Evolutionary conservation across 2,888 invertebrate species (phyloP), one percentile per base, ranked within the genome.

Genomic region (Papilio gigon): DNA sequence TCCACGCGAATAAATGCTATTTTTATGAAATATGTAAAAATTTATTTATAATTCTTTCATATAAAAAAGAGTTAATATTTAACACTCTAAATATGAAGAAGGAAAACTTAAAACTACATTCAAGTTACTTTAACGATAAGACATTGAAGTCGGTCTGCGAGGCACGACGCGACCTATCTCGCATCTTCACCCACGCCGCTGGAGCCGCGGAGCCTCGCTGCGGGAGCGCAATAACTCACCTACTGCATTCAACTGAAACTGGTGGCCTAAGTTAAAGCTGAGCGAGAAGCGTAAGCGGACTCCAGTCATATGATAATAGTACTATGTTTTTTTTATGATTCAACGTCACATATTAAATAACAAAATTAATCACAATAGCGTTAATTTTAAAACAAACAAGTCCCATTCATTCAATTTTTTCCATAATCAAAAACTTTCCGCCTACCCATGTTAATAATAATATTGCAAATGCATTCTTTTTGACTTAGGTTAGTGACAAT

Each of bases 221-320:
- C 27, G 22, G 9, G 68, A 68, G 64, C 50, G 63, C 64, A 59
- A 68, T 68, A 68, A 68, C 68, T 59, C 59, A 68, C 64, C 47
- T 59, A 50, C 64, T 59, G 60, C 64, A 68, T 50, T 68, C 60
- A 64, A 68, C 35, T 50, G 47, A 64, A 27, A 42, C 50, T 3
- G 37, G 8, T 40, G 59, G 59, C 17, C 1, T 4, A 59, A 68
- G 27, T 59, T 22, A 65, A 60, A 64, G 53, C 47, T 37, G 37
- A 50, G 64, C 17, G 59, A 25, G 17, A 20, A 20, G 33, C 20
- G 33, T 27, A 17, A 30, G n/a, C 30, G 14, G 14, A 14, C n/a
- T n/a, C n/a, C n/a, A n/a, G n/a, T n/a, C n/a, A n/a, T 25, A 25
- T 25, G 22, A 25, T 8, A 35, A n/a, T 4, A 56, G 14, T 56